Conservation (phyloP, 2,888 invertebrate species). For the Acholoe squamosa region DNA sequence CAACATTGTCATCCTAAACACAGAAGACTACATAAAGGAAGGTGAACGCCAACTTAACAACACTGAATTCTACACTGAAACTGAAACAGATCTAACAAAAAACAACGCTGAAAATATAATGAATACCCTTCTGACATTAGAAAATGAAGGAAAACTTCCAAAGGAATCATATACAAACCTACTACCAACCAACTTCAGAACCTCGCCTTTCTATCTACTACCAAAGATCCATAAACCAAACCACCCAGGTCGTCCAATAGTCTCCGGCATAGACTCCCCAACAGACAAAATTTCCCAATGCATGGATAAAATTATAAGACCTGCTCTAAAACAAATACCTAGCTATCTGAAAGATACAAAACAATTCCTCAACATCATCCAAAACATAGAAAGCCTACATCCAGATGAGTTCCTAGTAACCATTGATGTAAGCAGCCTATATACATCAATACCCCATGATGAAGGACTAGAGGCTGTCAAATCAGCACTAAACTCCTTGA, state of each 20-base stretch:
- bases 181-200: background rate
- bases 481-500: background rate
- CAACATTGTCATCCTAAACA: conserved; percentile 8
- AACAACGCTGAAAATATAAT: too few species aligned
- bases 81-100: too few species aligned
- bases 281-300: conserved; percentile 35
- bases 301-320: background rate
- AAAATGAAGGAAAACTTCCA: too few species aligned
- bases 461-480: too few species aligned
- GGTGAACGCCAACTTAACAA: conserved; percentile 2
- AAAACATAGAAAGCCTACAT: conserved; percentile 2
- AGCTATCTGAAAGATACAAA: too few species aligned
- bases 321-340: background rate
- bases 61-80: background rate
- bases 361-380: conserved; percentile 24
- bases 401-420: conserved; percentile 31
- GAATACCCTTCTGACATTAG: too few species aligned
- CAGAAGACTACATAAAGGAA: background rate
- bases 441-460: too few species aligned
- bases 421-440: too few species aligned
- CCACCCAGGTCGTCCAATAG: too few species aligned
- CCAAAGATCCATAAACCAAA: conserved; percentile 21
- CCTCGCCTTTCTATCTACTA: conserved; percentile 30
- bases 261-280: conserved; percentile 8
- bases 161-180: too few species aligned